These are phyloP conservation scores for Matsumyia berberina DNA, from an alignment of 2,888 invertebrate genomes.

Conservation along the genomic window DNA sequence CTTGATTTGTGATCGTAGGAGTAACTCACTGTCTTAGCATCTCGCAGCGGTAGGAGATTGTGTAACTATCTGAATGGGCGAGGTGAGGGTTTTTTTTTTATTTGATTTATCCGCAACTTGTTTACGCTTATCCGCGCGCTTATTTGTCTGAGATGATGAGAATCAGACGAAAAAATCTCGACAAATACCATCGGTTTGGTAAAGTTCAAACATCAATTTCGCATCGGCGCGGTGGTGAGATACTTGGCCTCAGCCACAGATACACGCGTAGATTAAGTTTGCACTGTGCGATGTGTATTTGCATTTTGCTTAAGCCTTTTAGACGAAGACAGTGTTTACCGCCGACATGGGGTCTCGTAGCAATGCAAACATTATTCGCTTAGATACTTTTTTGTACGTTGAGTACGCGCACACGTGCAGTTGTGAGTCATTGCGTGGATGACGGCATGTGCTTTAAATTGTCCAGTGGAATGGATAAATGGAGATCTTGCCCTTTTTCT, in stretches of 20 bases:
- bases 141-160: slow-evolving; percentile 27
- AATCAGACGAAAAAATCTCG: background rate
- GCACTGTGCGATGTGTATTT: slow-evolving; percentile 31
- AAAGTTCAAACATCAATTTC: slow-evolving; percentile 32
- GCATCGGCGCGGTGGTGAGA: background rate
- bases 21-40: background rate
- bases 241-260: background rate
- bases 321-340: slow-evolving; percentile 38
- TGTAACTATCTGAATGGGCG: slow-evolving; percentile 37
- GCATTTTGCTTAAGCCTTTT: slow-evolving; percentile 34
- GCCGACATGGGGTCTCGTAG: slow-evolving; percentile 21
- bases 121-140: slow-evolving; percentile 27
- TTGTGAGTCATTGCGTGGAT: slow-evolving; percentile 13
- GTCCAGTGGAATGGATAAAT: background rate
- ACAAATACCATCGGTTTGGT: slow-evolving; percentile 31
- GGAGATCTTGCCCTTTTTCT: background rate
- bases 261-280: slow-evolving; percentile 16
- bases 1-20: slow-evolving; percentile 26
- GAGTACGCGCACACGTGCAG: slow-evolving; percentile 26
- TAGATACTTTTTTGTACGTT: slow-evolving; percentile 5
- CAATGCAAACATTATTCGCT: slow-evolving; percentile 1
- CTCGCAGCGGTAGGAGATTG: slow-evolving; percentile 16
- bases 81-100: slow-evolving; percentile 21
- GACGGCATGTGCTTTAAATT: background rate
- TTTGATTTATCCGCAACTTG: slow-evolving; percentile 15